Evolutionary conservation across 1,140 invertebrate genomes (phyloP).

Genomic region (Zophobas atratus): DNA sequence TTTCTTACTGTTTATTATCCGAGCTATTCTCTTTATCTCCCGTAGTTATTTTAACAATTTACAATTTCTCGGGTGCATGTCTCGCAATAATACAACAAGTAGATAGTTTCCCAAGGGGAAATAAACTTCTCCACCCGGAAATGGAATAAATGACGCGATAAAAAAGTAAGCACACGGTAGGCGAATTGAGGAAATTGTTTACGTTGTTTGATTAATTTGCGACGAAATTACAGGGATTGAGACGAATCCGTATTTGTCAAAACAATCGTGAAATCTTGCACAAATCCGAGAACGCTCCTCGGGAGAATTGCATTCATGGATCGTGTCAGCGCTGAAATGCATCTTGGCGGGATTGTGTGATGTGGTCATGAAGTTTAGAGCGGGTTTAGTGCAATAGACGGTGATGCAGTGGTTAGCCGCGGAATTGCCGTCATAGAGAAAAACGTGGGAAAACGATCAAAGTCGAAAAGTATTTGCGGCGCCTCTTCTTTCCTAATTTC

Average conservation of each 20-base stretch:
- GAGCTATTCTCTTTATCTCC: not conserved
- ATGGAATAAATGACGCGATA: too few relatives aligned
- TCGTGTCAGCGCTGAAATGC: slow-evolving; percentile 21
- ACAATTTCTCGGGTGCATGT: not conserved
- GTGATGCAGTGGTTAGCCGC: slow-evolving; percentile 22
- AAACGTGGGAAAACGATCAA: too few relatives aligned
- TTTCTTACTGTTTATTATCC: slow-evolving; percentile 17
- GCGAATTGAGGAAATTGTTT: too few relatives aligned
- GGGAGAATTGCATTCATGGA: not conserved
- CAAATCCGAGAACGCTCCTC: not conserved
- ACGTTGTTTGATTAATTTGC: too few relatives aligned
- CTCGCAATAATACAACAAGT: too few relatives aligned
- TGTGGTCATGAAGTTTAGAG: slow-evolving; percentile 21
- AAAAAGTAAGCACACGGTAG: too few relatives aligned
- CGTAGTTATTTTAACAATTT: not conserved
- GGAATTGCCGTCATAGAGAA: too few relatives aligned
- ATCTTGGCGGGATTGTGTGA: slow-evolving; percentile 31
- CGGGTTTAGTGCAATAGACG: slow-evolving; percentile 5
- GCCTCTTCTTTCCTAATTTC: too few relatives aligned
- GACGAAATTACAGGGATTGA: not conserved
- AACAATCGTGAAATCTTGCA: slow-evolving; percentile 20
- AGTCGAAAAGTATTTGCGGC: too few relatives aligned
- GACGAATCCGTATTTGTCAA: not conserved
- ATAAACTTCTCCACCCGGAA: too few relatives aligned
- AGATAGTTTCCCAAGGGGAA: too few relatives aligned